Evolutionary conservation across 2,113 vertebrate species (phyloP).

Genomic region (Gymnorhina tibicen): DNA sequence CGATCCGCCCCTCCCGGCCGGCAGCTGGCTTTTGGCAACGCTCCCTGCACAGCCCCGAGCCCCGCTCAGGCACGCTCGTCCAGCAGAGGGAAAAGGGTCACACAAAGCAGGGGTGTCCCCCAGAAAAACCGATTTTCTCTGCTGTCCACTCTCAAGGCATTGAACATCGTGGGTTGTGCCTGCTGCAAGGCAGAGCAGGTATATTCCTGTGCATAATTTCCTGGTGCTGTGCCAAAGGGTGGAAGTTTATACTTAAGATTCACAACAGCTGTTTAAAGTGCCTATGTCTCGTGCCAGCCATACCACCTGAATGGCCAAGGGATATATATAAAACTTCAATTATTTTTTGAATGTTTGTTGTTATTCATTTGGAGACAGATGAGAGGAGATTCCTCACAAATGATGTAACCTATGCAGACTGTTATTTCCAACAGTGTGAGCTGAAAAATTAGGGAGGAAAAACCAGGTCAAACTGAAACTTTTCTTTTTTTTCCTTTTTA

Average conservation of each 20-base stretch:
- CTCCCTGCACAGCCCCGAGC: neutral
- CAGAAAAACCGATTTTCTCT: neutral
- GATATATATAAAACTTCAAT: constrained; percentile 70
- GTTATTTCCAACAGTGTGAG: constrained; percentile 58
- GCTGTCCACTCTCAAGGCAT: neutral
- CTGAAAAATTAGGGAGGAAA: constrained; percentile 62
- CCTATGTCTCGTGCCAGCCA: constrained; percentile 44
- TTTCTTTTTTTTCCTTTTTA: neutral
- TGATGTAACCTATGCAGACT: constrained; percentile 59
- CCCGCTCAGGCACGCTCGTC: accelerated
- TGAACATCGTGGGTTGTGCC: accelerated
- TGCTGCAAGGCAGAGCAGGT: constrained; percentile 17
- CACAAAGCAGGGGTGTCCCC: neutral
- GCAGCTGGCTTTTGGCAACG: neutral
- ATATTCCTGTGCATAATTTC: constrained; percentile 46
- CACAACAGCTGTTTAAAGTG: constrained; percentile 64
- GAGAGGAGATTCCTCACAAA: constrained; percentile 57
- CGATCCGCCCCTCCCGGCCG: neutral
- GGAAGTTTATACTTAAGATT: constrained; percentile 60
- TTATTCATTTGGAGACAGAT: constrained; percentile 63
- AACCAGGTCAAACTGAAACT: constrained; percentile 56
- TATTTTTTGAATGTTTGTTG: constrained; percentile 62
- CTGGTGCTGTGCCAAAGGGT: constrained; percentile 32
- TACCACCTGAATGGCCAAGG: constrained; percentile 67
- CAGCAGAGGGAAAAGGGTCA: neutral